Conservation (phyloP, 2,797 vertebrate species). For the Diglossa cyanea region DNA sequence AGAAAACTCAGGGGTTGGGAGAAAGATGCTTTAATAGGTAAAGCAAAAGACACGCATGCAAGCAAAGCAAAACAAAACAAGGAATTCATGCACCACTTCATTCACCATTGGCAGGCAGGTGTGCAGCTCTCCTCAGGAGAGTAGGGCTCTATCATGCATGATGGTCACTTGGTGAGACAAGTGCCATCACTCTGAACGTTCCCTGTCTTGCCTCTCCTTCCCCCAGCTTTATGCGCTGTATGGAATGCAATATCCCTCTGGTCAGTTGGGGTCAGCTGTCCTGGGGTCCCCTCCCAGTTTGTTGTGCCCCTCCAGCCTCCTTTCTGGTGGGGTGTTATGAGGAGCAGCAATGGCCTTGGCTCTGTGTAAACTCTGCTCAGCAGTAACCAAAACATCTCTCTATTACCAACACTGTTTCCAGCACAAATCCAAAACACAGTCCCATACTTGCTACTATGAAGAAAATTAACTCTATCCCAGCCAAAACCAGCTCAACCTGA, state of each 20-base stretch:
- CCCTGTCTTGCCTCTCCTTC: background rate
- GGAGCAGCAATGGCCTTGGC: background rate
- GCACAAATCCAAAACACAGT: background rate
- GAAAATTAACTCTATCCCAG: background rate
- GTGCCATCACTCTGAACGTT: background rate
- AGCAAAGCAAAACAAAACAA: background rate
- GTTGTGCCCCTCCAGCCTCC: background rate
- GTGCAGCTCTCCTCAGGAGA: background rate
- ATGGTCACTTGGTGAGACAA: background rate
- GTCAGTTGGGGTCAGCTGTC: background rate
- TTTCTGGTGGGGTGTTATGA: background rate
- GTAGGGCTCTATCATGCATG: rapidly evolving
- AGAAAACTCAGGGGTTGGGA: background rate
- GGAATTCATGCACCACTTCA: background rate
- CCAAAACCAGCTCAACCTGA: background rate
- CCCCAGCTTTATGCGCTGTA: background rate
- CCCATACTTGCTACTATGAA: background rate
- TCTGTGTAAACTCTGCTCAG: background rate
- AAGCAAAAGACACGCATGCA: background rate
- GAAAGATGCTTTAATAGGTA: background rate
- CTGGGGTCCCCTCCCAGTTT: background rate
- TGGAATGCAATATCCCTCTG: background rate
- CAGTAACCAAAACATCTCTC: background rate
- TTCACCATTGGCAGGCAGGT: background rate
- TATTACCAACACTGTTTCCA: background rate